Base-by-base conservation (phyloP, 2,113 vertebrate species). In the Cyphomyrus plagiostoma region DNA sequence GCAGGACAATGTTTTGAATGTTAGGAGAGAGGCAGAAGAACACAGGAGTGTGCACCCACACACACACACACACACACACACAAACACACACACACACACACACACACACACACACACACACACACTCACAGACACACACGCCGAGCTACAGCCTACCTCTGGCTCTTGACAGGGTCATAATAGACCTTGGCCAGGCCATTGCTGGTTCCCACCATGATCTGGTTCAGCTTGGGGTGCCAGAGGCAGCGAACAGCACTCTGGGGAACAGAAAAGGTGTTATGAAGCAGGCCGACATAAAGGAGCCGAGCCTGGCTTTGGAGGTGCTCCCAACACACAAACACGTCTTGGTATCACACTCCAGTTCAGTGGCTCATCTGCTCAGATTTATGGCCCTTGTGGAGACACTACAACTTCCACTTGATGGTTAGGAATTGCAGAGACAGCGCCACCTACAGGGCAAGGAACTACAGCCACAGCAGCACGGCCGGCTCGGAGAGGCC, bases 141-240 rank as follows among this genome's bases (percentile, higher is more conserved):
- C 2, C 3, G 8, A 89, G 4, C 52, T 83, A 46, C 17, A 86
- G 91, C 89, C 0, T 96, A 99, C 98, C 98, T 99, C 94, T 99
- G 98, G 92, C 98, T 99, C 94, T 96, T 98, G 90, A 97, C 92
- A 56, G 98, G 98, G 93, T 99, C 98, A 49, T 99, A 99, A 92
- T 99, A 99, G 9, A 99, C 98, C 95, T 98, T 98, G 56, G 96
- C 97, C 93, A 98, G 91, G 90, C 98, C 98, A 30, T 98, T 98
- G 89, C 95, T 97, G 42, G 98, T 99, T 91, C 98, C 98, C 92
- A 97, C 97, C 97, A 99, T 99, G 91, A 99, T 97, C 94, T 99
- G 98, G 92, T 99, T 99, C 89, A 99, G 94, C 93, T 99, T 99
- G 8, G 98, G 98, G 93, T 99, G 98, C 98, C 98, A 99, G 90